Percentiles rank a stretch among this genome's conserved stretches.
These are phyloP conservation scores for Trematocara macrostoma DNA, from an alignment of 2,113 vertebrate species.

Conservation along the genomic window DNA sequence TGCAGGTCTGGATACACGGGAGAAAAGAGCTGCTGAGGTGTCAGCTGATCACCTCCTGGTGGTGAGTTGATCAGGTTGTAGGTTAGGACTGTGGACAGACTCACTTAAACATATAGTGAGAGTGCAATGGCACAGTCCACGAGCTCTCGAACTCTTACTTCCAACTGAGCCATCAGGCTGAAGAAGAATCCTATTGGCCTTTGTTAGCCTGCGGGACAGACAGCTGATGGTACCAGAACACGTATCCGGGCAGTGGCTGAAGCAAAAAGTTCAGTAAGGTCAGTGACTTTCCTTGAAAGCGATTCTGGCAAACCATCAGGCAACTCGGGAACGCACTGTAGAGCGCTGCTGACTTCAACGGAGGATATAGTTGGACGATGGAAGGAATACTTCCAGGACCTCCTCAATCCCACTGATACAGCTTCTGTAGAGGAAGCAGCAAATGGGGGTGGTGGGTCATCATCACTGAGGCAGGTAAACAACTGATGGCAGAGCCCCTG, in stretches of 20 bases:
- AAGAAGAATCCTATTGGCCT: not conserved
- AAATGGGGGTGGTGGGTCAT: not conserved
- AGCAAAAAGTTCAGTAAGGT: not conserved
- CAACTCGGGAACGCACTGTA: not conserved
- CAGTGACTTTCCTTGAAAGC: not conserved
- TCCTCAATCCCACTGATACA: not conserved
- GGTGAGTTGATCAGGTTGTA: not conserved
- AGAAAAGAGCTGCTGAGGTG: not conserved
- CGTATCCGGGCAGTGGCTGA: not conserved
- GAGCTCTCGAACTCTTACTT: not conserved
- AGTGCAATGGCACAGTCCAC: not conserved
- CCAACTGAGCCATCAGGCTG: not conserved
- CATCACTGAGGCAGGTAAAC: not conserved
- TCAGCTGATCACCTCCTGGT: not conserved
- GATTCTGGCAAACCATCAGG: not conserved
- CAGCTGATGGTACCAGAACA: not conserved
- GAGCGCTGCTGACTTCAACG: not conserved
- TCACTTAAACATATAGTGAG: not conserved
- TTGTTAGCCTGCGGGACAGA: not conserved
- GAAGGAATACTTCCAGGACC: not conserved
- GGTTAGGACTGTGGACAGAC: not conserved
- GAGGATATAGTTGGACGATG: not conserved
- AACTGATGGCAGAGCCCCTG: not conserved
- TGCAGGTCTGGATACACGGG: not conserved
- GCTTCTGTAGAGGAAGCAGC: not conserved